Conservation (phyloP, 2,797 vertebrate species). For the Nyctibius grandis region DNA sequence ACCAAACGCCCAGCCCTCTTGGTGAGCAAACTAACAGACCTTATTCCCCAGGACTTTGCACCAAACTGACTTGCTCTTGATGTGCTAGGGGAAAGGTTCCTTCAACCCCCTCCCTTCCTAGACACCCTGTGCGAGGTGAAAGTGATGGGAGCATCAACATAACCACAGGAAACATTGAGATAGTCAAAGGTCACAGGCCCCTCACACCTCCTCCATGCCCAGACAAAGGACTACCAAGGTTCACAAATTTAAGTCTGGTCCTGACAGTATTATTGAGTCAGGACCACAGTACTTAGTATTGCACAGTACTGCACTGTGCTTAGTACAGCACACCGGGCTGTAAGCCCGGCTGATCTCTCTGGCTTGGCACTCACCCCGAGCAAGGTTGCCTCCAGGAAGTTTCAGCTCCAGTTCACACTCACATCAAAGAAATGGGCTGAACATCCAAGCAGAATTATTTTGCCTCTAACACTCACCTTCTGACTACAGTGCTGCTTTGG, state of each 20-base stretch:
- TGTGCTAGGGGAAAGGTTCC: not conserved
- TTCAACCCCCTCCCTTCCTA: not conserved
- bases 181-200: not conserved
- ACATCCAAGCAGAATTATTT: not conserved
- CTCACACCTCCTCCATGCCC: not conserved
- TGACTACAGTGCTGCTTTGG: not conserved
- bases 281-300: not conserved
- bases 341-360: not conserved
- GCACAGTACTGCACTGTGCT: too few species aligned
- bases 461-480: not conserved
- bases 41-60: not conserved
- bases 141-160: not conserved
- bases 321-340: too few species aligned
- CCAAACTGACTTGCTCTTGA: not conserved
- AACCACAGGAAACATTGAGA: not conserved
- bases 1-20: not conserved
- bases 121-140: not conserved
- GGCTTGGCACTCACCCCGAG: not conserved
- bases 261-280: not conserved
- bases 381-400: not conserved
- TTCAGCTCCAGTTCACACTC: conserved; percentile 4
- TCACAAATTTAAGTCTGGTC: not conserved
- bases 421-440: not conserved
- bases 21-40: not conserved
- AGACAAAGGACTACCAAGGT: not conserved